These are phyloP conservation scores for Cremastinae sp. DNA, from an alignment of 2,888 invertebrate genomes.

Conservation along the genomic window DNA sequence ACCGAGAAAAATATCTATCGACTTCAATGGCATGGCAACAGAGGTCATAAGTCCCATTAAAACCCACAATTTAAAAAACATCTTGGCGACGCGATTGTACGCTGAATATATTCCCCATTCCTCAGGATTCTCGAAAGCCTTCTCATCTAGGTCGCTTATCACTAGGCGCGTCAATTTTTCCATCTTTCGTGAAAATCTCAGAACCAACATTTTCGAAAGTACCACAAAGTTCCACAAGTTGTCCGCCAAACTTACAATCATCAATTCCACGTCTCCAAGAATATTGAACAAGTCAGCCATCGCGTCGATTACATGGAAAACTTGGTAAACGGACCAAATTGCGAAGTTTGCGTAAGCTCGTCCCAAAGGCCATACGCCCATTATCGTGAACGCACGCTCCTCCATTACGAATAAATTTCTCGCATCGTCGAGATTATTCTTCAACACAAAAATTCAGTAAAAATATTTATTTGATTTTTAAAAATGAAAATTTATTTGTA, in stretches of 20 bases:
- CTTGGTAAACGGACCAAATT: slow-evolving; percentile 51
- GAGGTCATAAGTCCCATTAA: not conserved
- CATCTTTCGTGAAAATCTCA: slow-evolving; percentile 32
- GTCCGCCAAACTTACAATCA: slow-evolving; percentile 44
- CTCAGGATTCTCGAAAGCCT: slow-evolving; percentile 40
- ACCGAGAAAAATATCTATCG: not conserved
- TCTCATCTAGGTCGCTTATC: slow-evolving; percentile 35
- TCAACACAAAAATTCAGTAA: not conserved
- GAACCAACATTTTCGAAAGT: slow-evolving; percentile 11
- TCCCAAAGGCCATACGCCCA: slow-evolving; percentile 62
- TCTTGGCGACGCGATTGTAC: slow-evolving; percentile 56
- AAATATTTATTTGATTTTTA: not conserved
- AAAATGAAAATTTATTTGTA: not conserved
- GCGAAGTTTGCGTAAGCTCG: slow-evolving; percentile 50
- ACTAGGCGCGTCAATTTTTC: slow-evolving; percentile 33
- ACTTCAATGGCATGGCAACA: not conserved
- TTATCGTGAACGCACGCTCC: slow-evolving; percentile 48
- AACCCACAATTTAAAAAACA: slow-evolving; percentile 44
- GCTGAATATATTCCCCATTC: slow-evolving; percentile 56
- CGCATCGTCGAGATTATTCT: slow-evolving; percentile 47
- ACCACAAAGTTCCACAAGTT: slow-evolving; percentile 4
- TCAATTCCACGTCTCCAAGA: slow-evolving; percentile 58
- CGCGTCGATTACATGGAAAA: slow-evolving; percentile 48
- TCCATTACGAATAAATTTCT: slow-evolving; percentile 55
- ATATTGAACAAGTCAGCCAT: slow-evolving; percentile 44